Evolutionary conservation across 2,888 invertebrate genomes (phyloP).

Genomic region (Sturmia bella): DNA sequence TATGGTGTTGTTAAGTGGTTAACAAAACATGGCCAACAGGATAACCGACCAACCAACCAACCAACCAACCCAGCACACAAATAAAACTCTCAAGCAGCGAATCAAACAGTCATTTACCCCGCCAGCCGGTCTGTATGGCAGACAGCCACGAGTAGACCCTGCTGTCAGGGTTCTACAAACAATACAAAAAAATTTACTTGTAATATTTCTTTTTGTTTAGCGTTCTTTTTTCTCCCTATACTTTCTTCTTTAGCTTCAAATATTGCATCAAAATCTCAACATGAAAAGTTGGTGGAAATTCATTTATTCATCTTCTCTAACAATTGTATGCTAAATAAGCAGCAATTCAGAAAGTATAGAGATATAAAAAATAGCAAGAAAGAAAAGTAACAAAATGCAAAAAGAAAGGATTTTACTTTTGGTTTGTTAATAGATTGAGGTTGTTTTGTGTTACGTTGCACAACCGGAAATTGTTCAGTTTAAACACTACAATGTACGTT

Average conservation of each 20-base stretch:
- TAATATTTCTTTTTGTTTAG: constrained; percentile 26
- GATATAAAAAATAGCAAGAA: background rate
- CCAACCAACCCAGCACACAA: constrained; percentile 14
- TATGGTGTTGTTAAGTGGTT: constrained; percentile 39
- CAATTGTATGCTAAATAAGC: constrained; percentile 63
- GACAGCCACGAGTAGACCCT: constrained; percentile 6
- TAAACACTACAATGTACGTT: constrained; percentile 46
- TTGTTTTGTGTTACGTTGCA: constrained; percentile 45
- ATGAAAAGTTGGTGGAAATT: constrained; percentile 50
- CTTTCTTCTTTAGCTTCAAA: background rate
- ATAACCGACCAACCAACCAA: constrained; percentile 2
- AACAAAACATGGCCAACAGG: constrained; percentile 47
- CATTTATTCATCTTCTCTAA: constrained; percentile 47
- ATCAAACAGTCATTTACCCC: background rate
- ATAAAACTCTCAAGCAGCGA: constrained; percentile 10
- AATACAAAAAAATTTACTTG: constrained; percentile 31
- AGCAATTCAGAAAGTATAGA: constrained; percentile 35
- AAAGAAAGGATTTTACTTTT: constrained; percentile 34
- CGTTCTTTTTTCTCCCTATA: background rate
- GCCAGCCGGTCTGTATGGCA: background rate
- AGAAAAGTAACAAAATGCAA: constrained; percentile 7
- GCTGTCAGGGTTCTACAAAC: constrained; percentile 15
- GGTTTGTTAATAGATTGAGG: constrained; percentile 49
- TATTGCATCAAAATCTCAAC: constrained; percentile 36
- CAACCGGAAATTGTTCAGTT: constrained; percentile 52